These are phyloP conservation scores for Carapus acus DNA, from an alignment of 2,797 vertebrate genomes.

Conservation along the genomic window DNA sequence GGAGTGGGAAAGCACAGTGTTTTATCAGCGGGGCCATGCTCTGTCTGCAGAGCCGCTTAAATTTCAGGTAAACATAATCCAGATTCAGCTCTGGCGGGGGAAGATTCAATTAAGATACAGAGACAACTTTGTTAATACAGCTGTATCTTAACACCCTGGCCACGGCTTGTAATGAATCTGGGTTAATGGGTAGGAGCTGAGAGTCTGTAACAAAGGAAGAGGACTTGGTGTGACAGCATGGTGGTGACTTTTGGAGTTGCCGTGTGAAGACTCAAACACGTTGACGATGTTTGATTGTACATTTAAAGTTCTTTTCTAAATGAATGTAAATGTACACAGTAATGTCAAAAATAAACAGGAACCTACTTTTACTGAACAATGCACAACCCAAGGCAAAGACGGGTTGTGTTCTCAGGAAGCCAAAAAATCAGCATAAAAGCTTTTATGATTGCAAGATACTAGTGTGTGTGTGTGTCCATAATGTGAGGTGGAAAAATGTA, in stretches of 20 bases:
- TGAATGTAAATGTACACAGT: no score
- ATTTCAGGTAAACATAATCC: conserved; percentile 84
- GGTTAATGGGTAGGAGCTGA: conserved; percentile 61
- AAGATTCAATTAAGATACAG: conserved; percentile 85
- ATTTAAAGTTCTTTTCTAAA: no score
- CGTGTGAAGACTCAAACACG: conserved; percentile 23
- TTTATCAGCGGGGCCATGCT: conserved; percentile 76
- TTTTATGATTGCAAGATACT: no score
- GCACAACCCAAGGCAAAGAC: no score
- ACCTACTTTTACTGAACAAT: no score
- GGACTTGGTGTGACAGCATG: conserved; percentile 51
- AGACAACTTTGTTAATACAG: conserved; percentile 80
- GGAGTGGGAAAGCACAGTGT: conserved; percentile 67
- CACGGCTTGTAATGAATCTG: conserved; percentile 78
- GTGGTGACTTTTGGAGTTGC: conserved; percentile 37
- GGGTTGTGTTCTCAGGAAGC: no score
- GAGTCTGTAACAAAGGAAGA: conserved; percentile 55
- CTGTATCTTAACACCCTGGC: conserved; percentile 79
- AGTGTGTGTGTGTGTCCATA: no score
- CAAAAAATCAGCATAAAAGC: no score
- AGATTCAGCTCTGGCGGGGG: conserved; percentile 73
- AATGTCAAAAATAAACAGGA: no score
- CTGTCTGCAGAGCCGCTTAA: conserved; percentile 72
- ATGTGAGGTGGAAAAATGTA: no score
- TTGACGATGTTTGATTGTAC: no score